A percentile compares a stretch with the other conserved stretches of the same genome.
Evolutionary conservation across 2,888 invertebrate species (phyloP).

Genomic region (Malachius bipustulatus): DNA sequence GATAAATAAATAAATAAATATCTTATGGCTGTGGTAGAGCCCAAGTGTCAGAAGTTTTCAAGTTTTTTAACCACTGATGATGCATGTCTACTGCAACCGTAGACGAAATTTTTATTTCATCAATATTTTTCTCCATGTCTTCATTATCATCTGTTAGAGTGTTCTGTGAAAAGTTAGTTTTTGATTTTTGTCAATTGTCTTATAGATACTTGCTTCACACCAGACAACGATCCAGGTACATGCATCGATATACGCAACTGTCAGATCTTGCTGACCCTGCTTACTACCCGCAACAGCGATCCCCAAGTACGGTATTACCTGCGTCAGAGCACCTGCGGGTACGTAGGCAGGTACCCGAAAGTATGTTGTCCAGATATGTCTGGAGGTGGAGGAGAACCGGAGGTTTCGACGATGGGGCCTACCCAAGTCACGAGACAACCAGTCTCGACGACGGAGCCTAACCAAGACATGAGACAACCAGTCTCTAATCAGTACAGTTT

Average conservation of each 20-base stretch:
- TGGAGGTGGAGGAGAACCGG: too few relatives aligned
- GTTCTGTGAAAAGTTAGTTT: too few relatives aligned
- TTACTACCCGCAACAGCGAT: constrained; percentile 36
- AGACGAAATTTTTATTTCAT: too few relatives aligned
- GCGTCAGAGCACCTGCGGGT: constrained; percentile 57
- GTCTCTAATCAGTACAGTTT: constrained; percentile 12
- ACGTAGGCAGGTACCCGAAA: constrained; percentile 49
- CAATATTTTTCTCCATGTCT: too few relatives aligned
- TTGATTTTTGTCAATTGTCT: too few relatives aligned
- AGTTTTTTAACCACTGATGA: too few relatives aligned
- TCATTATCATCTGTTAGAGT: too few relatives aligned
- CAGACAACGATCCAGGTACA: constrained; percentile 38
- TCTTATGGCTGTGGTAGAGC: too few relatives aligned
- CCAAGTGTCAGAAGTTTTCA: too few relatives aligned
- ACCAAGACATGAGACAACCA: constrained; percentile 9
- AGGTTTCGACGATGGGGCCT: background rate
- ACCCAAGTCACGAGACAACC: constrained; percentile 14
- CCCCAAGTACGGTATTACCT: constrained; percentile 42
- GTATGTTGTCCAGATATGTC: constrained; percentile 55
- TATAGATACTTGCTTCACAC: too few relatives aligned
- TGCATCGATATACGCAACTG: constrained; percentile 46
- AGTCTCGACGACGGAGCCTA: constrained; percentile 4
- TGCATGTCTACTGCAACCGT: too few relatives aligned
- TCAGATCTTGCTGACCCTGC: constrained; percentile 37
- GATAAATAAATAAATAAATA: too few relatives aligned